Evolutionary conservation across 2,888 invertebrate species (phyloP), one percentile per base, ranked within the genome.

Genomic region (Hermodice carunculata): DNA sequence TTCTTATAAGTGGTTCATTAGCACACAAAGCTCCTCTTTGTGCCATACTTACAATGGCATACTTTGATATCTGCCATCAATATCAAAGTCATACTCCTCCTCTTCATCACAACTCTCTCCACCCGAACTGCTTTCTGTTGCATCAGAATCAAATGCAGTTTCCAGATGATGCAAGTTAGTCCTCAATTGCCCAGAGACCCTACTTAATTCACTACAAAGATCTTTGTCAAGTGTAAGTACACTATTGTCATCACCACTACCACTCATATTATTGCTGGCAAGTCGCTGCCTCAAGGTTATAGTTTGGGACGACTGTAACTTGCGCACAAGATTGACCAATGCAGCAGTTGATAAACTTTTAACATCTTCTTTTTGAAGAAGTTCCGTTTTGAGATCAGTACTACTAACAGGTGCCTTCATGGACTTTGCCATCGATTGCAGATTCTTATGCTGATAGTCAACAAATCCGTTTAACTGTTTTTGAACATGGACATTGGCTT

Each of bases 91-190:
- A 44, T 69, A 56, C n/a, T 54, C 42, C 26, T 84, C 83, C 61
- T 92, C 91, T 85, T 96, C 96, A 88, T 96, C 96, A 85, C 94
- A 94, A 80, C 95, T 95, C 85, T 96, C 96, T 34, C 94, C 95
- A 58, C 95, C 96, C 19, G 96, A 96, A 81, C 95, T 96, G 67
- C 95, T 95, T 19, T 92, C 94, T 0, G 97, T 97, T 37, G 94
- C 95, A 87, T 97, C 96, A 1, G 95, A 95, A 86, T 97, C 96
- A 70, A 94, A 88, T 77, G 91, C 91, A 66, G 89, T 88, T 82
- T 94, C 92, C 61, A 94, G 90, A 70, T 92, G 88, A 29, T 91
- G 89, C 74, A 95, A 86, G 83, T 94, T 93, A 0, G 91, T 90
- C 53, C 90, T 89, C 68, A 96, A 85, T 22, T 92, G 90, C 22